Evolutionary conservation across 2,888 invertebrate species (phyloP).

Genomic region (Pardosa pseudoannulata): DNA sequence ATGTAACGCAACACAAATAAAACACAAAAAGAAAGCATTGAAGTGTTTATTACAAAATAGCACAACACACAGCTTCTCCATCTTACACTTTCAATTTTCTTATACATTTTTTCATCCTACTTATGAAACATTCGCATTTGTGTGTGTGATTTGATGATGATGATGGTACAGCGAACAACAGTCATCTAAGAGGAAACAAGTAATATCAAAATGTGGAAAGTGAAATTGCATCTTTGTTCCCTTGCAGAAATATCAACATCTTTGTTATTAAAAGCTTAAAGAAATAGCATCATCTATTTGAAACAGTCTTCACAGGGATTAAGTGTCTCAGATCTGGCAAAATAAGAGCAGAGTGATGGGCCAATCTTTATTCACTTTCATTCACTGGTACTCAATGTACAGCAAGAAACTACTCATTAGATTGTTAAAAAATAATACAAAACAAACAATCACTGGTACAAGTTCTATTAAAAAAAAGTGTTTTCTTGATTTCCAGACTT

Average conservation of each 20-base stretch:
- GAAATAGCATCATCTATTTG: background rate
- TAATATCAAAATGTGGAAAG: conserved; percentile 39
- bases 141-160: conserved; percentile 18
- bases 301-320: background rate
- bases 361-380: background rate
- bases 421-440: too few species aligned
- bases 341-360: background rate
- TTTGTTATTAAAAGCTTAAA: conserved; percentile 17
- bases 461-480: too few species aligned
- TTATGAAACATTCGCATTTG: conserved; percentile 45
- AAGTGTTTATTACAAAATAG: conserved; percentile 72
- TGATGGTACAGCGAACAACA: conserved; percentile 10
- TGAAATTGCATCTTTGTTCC: conserved; percentile 29
- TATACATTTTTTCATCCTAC: conserved; percentile 48
- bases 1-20: background rate
- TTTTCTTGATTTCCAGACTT: too few species aligned
- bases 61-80: conserved; percentile 66
- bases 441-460: too few species aligned
- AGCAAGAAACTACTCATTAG: too few species aligned
- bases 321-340: conserved; percentile 6
- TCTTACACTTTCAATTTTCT: conserved; percentile 39
- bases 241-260: conserved; percentile 3
- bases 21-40: conserved; percentile 53
- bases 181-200: conserved; percentile 15
- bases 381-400: too few species aligned